These are phyloP conservation scores for Brachypalpus laphriformis DNA, from an alignment of 2,888 invertebrate genomes.

Conservation along the genomic window DNA sequence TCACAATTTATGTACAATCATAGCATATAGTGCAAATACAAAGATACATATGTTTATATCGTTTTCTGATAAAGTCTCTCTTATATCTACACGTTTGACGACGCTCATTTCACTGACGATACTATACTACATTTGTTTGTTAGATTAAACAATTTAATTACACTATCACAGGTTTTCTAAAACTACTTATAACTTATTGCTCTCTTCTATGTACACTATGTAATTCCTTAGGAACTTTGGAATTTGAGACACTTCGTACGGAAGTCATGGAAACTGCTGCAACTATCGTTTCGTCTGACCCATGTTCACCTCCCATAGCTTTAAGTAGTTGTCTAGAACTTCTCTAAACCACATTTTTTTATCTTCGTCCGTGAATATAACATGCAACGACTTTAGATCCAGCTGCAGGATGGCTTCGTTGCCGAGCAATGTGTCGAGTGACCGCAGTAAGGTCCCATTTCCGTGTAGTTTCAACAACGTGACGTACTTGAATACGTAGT, in stretches of 20 bases:
- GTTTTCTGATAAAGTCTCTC: slow-evolving; percentile 23
- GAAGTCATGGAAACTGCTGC: neutral
- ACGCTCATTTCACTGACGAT: slow-evolving; percentile 2
- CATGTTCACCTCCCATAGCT: slow-evolving; percentile 95
- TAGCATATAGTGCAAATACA: slow-evolving; percentile 15
- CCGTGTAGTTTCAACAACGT: slow-evolving; percentile 92
- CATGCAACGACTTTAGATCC: slow-evolving; percentile 90
- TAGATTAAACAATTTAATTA: slow-evolving; percentile 55
- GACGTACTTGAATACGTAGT: slow-evolving; percentile 92
- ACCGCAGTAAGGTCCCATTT: slow-evolving; percentile 88
- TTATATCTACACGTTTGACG: slow-evolving; percentile 14
- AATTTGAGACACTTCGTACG: slow-evolving; percentile 27
- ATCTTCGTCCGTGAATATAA: slow-evolving; percentile 89
- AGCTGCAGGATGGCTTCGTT: slow-evolving; percentile 93
- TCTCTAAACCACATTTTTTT: slow-evolving; percentile 93
- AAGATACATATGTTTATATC: slow-evolving; percentile 16
- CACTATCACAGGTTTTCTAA: slow-evolving; percentile 73
- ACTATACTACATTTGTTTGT: slow-evolving; percentile 7
- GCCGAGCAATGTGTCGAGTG: slow-evolving; percentile 88
- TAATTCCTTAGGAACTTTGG: slow-evolving; percentile 67
- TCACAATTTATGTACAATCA: slow-evolving; percentile 28
- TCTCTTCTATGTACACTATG: slow-evolving; percentile 48
- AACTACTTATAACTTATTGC: slow-evolving; percentile 53
- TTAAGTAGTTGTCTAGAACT: slow-evolving; percentile 94
- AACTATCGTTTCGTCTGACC: slow-evolving; percentile 67